Evolutionary conservation across 2,888 invertebrate species (phyloP), one percentile per base, ranked within the genome.

Genomic region (Trissolcus brochymenae): DNA sequence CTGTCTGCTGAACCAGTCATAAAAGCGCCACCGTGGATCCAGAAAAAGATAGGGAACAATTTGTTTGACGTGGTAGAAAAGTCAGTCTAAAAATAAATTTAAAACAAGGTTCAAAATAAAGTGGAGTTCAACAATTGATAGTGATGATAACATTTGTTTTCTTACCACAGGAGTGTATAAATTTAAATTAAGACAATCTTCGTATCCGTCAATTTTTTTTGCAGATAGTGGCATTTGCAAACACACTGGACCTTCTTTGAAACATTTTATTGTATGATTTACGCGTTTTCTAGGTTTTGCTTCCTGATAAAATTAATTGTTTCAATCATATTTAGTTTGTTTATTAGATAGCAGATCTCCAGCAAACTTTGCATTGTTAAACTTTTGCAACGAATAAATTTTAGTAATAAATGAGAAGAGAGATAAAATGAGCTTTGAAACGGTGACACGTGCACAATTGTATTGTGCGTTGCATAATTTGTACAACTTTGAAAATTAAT

Each of bases 11-110:
- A 65, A 13, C 85, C 84, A 4, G 35, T 2, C 2, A 11, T 49
- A 25, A 79, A 84, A 16, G 57, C 61, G 11, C 84, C 84, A 4
- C 83, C 85, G 21, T 81, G 72, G 41, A 85, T 81, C 83, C 83
- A 84, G 1, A 84, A 78, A 77, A 83, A 77, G 0, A 82, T 82
- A 2, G 83, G 68, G 25, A 54, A 43, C 25, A 46, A 14, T 54
- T 19, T 16, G 16, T 1, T 9, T 41, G 17, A 3, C 13, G 16
- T 25, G 9, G n/a, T n/a, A 35, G 51, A 14, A 1, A 62, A 62
- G 19, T 62, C 40, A 14, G 11, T 40, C 62, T 49, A 25, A 14
- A 43, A 54, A 9, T 29, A 54, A 9, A 55, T 55, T 14, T 13
- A 35, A 19, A 19, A 19, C 19, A n/a, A n/a, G n/a, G n/a, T n/a